phyloP scores from a whole-genome alignment of 2,113 vertebrate genomes.

The Spea bombifrons region DNA sequence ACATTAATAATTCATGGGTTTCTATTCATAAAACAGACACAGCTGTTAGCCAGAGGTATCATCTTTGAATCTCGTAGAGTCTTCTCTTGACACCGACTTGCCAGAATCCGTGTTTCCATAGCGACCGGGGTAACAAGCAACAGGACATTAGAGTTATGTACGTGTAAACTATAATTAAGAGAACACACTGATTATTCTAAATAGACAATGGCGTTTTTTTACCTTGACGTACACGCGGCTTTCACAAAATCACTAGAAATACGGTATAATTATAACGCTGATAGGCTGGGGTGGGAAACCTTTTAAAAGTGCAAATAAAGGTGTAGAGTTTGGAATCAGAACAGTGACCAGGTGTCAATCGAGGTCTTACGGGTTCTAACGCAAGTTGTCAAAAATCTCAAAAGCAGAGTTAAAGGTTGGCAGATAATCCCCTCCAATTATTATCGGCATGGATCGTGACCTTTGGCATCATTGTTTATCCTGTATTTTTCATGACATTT shows the following conservation, averaged over 20 bases:
- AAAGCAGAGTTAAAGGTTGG: neutral
- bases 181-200: slow-evolving; percentile 3
- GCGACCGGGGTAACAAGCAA: slow-evolving; percentile 5
- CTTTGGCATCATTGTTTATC: no score
- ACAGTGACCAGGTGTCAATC: neutral
- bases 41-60: slow-evolving; percentile 1
- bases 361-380: neutral
- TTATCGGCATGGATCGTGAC: neutral
- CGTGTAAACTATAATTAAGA: slow-evolving; percentile 13
- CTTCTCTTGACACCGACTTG: neutral
- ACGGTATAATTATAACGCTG: neutral
- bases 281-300: neutral
- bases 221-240: neutral
- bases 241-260: neutral
- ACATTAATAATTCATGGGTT: slow-evolving; percentile 33
- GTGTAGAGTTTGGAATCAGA: neutral
- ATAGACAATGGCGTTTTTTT: neutral
- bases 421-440: slow-evolving; percentile 13
- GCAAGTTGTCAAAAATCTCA: slow-evolving; percentile 22
- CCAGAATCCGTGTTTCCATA: slow-evolving; percentile 9
- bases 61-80: neutral
- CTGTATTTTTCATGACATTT: no score
- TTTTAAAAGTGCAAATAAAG: neutral
- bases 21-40: slow-evolving; percentile 14
- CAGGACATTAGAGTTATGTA: slow-evolving; percentile 10